These are phyloP conservation scores for Chauna torquata DNA, from an alignment of 2,113 vertebrate species.

Conservation along the genomic window DNA sequence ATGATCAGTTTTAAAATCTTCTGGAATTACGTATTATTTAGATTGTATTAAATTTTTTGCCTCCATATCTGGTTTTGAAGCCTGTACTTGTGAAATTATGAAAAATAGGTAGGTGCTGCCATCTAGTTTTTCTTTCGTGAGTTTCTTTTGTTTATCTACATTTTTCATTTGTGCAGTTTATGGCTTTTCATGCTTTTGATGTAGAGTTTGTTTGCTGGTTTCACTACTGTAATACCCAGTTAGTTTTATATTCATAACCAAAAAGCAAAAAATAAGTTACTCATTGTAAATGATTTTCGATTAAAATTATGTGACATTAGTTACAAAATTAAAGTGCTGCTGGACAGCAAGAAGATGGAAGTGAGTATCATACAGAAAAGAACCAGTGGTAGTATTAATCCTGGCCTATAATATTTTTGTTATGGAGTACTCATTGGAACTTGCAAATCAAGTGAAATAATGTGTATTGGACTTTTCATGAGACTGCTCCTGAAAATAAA, in stretches of 20 bases:
- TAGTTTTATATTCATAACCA: not conserved
- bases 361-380: not conserved
- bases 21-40: not conserved
- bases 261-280: not conserved
- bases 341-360: not conserved
- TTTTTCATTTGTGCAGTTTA: not conserved
- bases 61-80: not conserved
- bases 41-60: not conserved
- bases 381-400: not conserved
- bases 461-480: not conserved
- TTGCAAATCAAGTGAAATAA: not conserved
- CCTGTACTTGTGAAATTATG: not conserved
- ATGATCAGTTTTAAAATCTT: not conserved
- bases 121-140: conserved; percentile 59
- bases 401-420: not conserved
- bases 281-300: not conserved
- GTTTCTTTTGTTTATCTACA: not conserved
- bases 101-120: conserved; percentile 68
- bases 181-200: not conserved
- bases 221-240: not conserved
- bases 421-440: not conserved
- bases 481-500: not conserved
- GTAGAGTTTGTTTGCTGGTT: not conserved
- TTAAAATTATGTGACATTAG: not conserved
- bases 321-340: not conserved